Base-by-base conservation (phyloP, 2,797 vertebrate species). In the Dryobates pubescens region DNA sequence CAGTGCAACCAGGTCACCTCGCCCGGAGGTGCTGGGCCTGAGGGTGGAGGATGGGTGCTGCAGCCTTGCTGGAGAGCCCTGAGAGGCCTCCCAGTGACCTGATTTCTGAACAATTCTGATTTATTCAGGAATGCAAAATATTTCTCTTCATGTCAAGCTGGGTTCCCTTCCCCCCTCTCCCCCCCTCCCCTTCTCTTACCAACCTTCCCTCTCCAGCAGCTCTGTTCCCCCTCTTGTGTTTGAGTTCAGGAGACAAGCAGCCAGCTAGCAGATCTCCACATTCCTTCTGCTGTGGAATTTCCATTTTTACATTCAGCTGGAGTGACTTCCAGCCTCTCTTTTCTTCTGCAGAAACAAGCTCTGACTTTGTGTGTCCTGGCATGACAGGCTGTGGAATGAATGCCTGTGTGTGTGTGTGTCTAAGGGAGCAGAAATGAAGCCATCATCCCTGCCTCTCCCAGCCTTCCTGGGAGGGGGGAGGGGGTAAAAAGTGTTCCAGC, bases 351-450 rank as follows among this genome's bases (percentile, higher is more conserved):
- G 88, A 64, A 93, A 43, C 45, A 64, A 86, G 64, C 89, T 71
- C 54, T 92, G 88, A 74, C 6, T 49, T 58, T 62, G 68, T 70
- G 77, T 88, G 86, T 93, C 83, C 92, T 79, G 83, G 61, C 75
- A n/a, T 84, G 89, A 63, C 80, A 91, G 61, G 1, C 5, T 64
- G 58, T 61, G 91, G 89, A 96, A 92, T 94, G 90, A 81, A 82
- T 86, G 89, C 7, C 1, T 70, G 36, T 36, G 36, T 36, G 36
- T 36, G 34, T 36, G 38, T 38, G 38, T 38, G 17, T 18, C 71
- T 32, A 45, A 84, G 45, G 84, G 86, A 51, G 84, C 71, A 82
- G 86, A 64, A 91, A 70, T 54, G 1, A 86, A 83, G 68, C 82
- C 49, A 4, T 24, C 7, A 49, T 85, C 79, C 53, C 91, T 81